phyloP scores from a whole-genome alignment of 2,113 vertebrate genomes.

The Tetrax tetrax region DNA sequence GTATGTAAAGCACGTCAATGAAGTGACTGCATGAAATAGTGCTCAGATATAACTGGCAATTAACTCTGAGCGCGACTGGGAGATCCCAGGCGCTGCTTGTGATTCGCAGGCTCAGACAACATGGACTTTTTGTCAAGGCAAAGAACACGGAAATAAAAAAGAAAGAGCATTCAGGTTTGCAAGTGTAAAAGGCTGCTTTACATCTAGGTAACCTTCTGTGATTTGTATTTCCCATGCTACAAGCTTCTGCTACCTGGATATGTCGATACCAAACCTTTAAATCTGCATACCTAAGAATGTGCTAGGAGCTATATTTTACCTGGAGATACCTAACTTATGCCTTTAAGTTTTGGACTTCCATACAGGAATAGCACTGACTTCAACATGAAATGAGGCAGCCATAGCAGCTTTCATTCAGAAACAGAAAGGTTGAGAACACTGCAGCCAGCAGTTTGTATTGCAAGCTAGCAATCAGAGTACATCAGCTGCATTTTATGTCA shows the following conservation, averaged over 20 bases:
- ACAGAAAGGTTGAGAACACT: accelerated
- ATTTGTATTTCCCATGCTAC: neutral
- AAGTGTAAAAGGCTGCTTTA: neutral
- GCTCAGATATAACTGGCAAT: neutral
- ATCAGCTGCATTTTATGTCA: neutral
- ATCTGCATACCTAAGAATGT: neutral
- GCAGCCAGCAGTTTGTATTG: neutral
- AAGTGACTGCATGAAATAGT: neutral
- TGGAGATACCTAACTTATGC: neutral
- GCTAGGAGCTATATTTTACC: neutral
- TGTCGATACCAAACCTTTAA: neutral
- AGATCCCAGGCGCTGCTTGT: neutral
- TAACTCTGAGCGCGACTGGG: neutral
- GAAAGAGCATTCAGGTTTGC: neutral
- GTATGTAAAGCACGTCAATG: neutral
- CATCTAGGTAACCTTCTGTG: neutral
- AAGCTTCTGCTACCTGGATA: neutral
- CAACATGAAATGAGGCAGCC: neutral
- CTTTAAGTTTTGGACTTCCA: neutral
- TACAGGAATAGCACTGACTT: neutral
- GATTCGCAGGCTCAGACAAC: neutral
- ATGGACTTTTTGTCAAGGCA: accelerated
- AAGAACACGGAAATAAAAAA: neutral
- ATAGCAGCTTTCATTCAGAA: neutral
- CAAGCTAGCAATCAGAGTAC: neutral